Evolutionary conservation across 35 echinoderm and acorn worm species (phyloP).

Genomic region (Strongylocentrotus purpuratus): DNA sequence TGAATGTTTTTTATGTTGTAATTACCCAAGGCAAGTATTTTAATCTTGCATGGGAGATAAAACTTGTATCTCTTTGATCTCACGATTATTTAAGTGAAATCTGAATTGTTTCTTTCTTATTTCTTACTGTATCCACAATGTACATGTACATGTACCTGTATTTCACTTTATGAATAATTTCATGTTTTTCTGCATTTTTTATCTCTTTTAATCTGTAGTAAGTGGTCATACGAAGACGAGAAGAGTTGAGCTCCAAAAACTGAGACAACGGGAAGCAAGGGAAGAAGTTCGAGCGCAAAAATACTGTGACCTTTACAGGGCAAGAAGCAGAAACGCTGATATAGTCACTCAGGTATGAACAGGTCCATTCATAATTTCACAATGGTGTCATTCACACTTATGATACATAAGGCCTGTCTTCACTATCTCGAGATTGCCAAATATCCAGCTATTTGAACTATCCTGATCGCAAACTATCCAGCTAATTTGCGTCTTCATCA

Average conservation of each 20-base stretch:
- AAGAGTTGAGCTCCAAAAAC: slow-evolving; percentile 85
- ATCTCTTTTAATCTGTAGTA: not conserved
- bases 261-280: slow-evolving; percentile 63
- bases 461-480: no score
- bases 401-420: no score
- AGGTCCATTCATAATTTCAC: not conserved
- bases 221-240: slow-evolving; percentile 64
- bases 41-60: no score
- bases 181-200: not conserved
- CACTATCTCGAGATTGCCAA: no score
- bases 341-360: slow-evolving; percentile 81
- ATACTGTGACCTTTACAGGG: slow-evolving; percentile 86
- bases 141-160: not conserved
- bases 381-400: not conserved
- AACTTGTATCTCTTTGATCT: no score
- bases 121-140: not conserved
- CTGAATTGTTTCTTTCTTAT: no score
- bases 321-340: slow-evolving; percentile 85
- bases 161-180: not conserved
- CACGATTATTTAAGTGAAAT: no score
- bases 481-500: no score
- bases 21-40: no score
- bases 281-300: slow-evolving; percentile 73
- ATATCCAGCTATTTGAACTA: no score
- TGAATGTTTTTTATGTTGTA: no score